Conservation (phyloP, 2,888 invertebrate species). For the Drosophila fungiperda region DNA sequence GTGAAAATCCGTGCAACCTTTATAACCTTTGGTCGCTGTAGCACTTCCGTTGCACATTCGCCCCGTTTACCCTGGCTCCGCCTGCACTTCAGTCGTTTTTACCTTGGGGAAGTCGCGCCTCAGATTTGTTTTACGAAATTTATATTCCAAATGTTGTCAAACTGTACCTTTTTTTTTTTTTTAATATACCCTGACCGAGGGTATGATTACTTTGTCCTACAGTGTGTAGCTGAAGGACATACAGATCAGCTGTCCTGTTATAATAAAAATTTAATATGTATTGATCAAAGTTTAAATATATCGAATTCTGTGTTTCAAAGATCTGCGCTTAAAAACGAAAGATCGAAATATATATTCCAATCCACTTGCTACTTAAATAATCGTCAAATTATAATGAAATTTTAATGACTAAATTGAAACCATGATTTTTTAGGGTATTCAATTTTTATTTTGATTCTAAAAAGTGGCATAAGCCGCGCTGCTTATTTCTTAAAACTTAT, state of each 20-base stretch:
- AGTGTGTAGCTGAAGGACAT: neutral
- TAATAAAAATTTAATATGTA: neutral
- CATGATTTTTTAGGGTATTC: neutral
- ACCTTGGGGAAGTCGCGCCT: conserved; percentile 58
- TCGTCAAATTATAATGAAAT: neutral
- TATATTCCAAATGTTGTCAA: conserved; percentile 60
- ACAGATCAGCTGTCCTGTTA: neutral
- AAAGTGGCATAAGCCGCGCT: conserved; percentile 55
- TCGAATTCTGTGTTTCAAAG: neutral
- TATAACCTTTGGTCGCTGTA: neutral
- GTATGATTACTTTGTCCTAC: neutral
- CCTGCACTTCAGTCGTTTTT: neutral
- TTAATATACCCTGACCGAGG: neutral
- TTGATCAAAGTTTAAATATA: neutral
- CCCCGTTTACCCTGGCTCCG: neutral
- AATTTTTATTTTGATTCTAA: neutral
- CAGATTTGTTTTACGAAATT: conserved; percentile 68
- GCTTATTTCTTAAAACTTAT: conserved; percentile 68
- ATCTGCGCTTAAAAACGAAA: neutral
- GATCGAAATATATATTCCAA: neutral
- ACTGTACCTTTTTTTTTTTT: conserved; percentile 15
- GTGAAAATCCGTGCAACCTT: neutral
- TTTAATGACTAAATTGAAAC: neutral
- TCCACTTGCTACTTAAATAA: neutral
- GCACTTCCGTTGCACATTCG: neutral